phyloP scores from a whole-genome alignment of 1,140 invertebrate species.

The Centruroides sculpturatus region DNA sequence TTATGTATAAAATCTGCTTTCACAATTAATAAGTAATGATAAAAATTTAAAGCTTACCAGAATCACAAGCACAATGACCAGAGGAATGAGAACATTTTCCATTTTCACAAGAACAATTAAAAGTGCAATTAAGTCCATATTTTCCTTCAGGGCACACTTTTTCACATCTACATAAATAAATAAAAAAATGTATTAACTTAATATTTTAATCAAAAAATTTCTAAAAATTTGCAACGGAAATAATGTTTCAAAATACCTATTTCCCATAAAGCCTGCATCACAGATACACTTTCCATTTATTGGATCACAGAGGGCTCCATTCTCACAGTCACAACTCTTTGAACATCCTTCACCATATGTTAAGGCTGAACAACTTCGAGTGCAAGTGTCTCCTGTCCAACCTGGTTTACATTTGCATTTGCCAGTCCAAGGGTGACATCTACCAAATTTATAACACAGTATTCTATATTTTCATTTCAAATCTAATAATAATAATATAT shows the following conservation, averaged over 20 bases:
- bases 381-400: slow-evolving; percentile 68
- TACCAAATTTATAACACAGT: slow-evolving; percentile 21
- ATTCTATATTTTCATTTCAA: too few relatives aligned
- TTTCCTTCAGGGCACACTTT: slow-evolving; percentile 51
- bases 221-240: background rate
- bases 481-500: too few relatives aligned
- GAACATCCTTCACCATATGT: slow-evolving; percentile 69
- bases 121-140: slow-evolving; percentile 56
- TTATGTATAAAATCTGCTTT: too few relatives aligned
- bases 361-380: slow-evolving; percentile 58
- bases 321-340: slow-evolving; percentile 60
- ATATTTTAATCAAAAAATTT: background rate
- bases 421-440: slow-evolving; percentile 76
- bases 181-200: background rate
- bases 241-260: slow-evolving; percentile 14
- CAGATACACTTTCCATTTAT: slow-evolving; percentile 48
- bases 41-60: background rate
- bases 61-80: slow-evolving; percentile 37
- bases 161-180: slow-evolving; percentile 13
- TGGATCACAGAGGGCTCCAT: slow-evolving; percentile 76
- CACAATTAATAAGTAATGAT: too few relatives aligned
- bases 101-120: slow-evolving; percentile 67
- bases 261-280: slow-evolving; percentile 17
- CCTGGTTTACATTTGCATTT: slow-evolving; percentile 74
- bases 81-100: slow-evolving; percentile 75